phyloP scores from a whole-genome alignment of 30 jellyfish, hydroid and myxozoan species.

The Aurelia aurita region DNA sequence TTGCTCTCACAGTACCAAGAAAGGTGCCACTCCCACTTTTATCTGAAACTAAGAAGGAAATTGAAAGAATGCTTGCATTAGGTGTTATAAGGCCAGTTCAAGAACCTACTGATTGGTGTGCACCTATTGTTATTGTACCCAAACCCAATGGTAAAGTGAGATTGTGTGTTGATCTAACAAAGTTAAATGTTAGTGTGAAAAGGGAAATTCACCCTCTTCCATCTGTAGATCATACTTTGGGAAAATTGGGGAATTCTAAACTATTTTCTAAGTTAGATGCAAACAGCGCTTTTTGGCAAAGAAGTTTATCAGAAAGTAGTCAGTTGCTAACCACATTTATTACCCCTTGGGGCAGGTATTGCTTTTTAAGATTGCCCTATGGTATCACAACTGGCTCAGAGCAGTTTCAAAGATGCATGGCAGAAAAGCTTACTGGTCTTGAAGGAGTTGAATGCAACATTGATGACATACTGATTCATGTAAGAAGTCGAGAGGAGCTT shows the following conservation, averaged over 20 bases:
- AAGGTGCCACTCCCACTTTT: constrained; percentile 64
- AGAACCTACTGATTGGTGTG: constrained; percentile 77
- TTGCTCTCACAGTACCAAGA: constrained; percentile 63
- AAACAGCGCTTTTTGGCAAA: constrained; percentile 79
- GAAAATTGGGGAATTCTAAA: constrained; percentile 6
- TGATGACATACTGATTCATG: constrained; percentile 66
- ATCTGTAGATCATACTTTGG: constrained; percentile 20
- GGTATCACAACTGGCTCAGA: constrained; percentile 59
- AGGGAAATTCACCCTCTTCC: constrained; percentile 70
- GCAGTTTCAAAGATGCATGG: not conserved
- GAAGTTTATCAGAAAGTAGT: constrained; percentile 43
- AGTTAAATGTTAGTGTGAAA: constrained; percentile 41
- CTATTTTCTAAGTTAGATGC: constrained; percentile 70
- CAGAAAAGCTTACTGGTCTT: constrained; percentile 14
- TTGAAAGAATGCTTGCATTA: constrained; percentile 56
- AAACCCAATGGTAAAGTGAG: constrained; percentile 57
- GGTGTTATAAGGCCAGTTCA: constrained; percentile 72
- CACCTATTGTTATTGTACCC: constrained; percentile 65
- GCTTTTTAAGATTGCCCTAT: constrained; percentile 64
- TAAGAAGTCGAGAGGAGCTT: constrained; percentile 52
- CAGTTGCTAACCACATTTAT: constrained; percentile 4
- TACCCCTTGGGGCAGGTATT: constrained; percentile 62
- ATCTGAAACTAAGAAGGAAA: constrained; percentile 45
- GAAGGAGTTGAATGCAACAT: constrained; percentile 58
- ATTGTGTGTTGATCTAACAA: constrained; percentile 67